These are phyloP conservation scores for Spicauda simplicius DNA, from an alignment of 2,888 invertebrate species.

Conservation along the genomic window DNA sequence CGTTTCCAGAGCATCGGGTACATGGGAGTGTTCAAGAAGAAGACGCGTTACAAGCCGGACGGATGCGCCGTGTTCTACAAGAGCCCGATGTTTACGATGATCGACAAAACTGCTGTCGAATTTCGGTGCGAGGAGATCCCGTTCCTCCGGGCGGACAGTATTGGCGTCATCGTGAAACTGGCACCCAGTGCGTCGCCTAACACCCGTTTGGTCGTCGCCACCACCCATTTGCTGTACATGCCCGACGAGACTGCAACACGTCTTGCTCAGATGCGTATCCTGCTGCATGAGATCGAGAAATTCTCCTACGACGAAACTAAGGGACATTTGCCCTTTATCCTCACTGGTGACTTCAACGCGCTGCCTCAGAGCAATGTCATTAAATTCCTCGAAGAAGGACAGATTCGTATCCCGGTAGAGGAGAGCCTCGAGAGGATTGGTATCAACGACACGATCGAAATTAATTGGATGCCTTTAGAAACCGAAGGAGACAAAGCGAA, in stretches of 20 bases:
- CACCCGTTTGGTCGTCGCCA: neutral
- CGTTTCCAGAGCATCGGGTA: neutral
- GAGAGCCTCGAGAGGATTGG: neutral
- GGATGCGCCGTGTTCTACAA: slow-evolving; percentile 1
- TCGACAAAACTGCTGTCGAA: neutral
- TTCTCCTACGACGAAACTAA: neutral
- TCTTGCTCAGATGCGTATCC: neutral
- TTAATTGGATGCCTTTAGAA: too few relatives aligned
- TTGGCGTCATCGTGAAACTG: neutral
- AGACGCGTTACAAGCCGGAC: neutral
- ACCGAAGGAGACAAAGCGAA: neutral
- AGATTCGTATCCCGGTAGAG: neutral
- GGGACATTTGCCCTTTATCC: neutral
- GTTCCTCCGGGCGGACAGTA: neutral
- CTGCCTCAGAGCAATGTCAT: neutral
- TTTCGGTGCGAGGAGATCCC: neutral
- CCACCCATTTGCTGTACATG: neutral
- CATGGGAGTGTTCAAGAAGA: slow-evolving; percentile 1
- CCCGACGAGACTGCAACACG: neutral
- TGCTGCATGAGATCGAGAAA: neutral
- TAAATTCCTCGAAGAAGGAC: neutral
- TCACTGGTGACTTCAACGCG: neutral
- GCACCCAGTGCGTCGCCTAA: neutral
- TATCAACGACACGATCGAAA: neutral
- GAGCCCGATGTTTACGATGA: neutral